Base-by-base conservation (phyloP, 2,797 vertebrate genomes). In the Acanthiza pusilla region DNA sequence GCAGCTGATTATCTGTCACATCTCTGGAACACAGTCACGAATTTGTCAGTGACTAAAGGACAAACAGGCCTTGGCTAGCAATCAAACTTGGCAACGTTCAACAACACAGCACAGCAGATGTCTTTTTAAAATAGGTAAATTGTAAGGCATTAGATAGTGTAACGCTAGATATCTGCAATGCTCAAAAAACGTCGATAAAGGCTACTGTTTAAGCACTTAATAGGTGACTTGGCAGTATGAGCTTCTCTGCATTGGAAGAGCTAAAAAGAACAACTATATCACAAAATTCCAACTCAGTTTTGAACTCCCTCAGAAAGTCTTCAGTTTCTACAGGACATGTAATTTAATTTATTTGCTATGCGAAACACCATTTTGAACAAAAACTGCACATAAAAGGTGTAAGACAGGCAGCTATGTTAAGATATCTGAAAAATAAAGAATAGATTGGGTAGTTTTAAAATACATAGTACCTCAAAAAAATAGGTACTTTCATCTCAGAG, bases 1-100 rank as follows among this genome's bases (percentile, higher is more conserved):
- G 92, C 85, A 93, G 89, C 80, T 85, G 83, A 95, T 92, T 92
- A 92, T 95, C 93, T 86, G 67, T 88, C 88, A 78, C 55, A 88
- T 93, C 88, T 93, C 88, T 96, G 76, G 83, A 93, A 60, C 62
- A 53, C 48, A 94, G 72, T 93, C 93, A 96, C 6, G 10, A 89
- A 88, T 86, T 83, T 27, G 2, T 87, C 87, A 91, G 71, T 86
- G 73, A 96, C 66, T 91, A 94, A 94, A 94, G 72, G 62, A 96
- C 94, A 91, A 89, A 62, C 78, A 86, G 73, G 85, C 73, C 70
- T 91, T 96, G 89, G 85, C 91, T 58, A 66, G 76, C 51, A 84
- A 55, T 92, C 82, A 88, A 51, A 63, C 79, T 94, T 92, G 70
- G 82, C 91, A 89, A 8, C 1, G 0, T 32, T 66, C 58, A 89